Percentiles rank a stretch among this genome's conserved stretches.
These are phyloP conservation scores for Cyphomyrus plagiostoma DNA, from an alignment of 2,113 vertebrate species.

Conservation along the genomic window DNA sequence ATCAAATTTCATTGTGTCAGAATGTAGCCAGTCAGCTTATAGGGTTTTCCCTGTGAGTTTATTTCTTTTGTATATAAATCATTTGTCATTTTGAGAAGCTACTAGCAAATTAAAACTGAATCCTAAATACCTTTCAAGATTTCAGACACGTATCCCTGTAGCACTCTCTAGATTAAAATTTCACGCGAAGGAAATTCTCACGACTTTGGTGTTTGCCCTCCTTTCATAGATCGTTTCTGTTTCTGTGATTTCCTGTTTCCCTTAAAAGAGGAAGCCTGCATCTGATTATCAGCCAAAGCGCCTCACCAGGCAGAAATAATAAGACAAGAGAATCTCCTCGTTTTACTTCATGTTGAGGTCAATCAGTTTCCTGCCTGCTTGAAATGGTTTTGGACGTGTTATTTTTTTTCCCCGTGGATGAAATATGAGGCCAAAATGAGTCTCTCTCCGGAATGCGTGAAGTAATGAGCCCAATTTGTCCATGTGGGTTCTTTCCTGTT, in stretches of 20 bases:
- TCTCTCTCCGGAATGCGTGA: not conserved
- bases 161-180: not conserved
- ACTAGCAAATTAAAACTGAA: not conserved
- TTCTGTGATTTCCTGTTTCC: not conserved
- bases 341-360: constrained; percentile 9
- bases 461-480: not conserved
- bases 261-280: not conserved
- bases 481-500: not conserved
- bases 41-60: not conserved
- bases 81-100: not conserved
- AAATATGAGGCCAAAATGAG: not conserved
- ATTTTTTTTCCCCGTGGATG: not conserved
- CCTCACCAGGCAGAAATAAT: not conserved
- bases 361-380: not conserved
- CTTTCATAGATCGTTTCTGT: not conserved
- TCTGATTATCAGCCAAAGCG: not conserved
- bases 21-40: not conserved
- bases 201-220: not conserved
- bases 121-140: not conserved
- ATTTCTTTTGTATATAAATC: not conserved
- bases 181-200: not conserved
- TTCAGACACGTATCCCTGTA: not conserved
- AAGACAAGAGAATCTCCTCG: not conserved
- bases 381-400: not conserved
- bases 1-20: not conserved